These are phyloP conservation scores for Drosophila quadrilineata DNA, from an alignment of 1,140 invertebrate species.

Conservation along the genomic window DNA sequence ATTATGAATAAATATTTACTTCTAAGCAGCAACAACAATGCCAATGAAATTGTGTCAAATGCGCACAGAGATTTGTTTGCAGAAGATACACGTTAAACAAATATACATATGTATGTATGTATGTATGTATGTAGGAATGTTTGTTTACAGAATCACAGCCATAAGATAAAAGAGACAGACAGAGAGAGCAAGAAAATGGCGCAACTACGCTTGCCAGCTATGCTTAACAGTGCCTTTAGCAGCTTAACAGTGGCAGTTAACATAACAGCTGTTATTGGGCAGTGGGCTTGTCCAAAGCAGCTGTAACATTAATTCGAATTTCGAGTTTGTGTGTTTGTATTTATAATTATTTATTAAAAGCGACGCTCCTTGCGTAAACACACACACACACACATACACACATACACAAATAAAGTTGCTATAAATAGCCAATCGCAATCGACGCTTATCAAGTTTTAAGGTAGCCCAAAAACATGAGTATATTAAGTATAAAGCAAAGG, in stretches of 20 bases:
- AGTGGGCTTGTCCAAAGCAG: conserved; percentile 22
- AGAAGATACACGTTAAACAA: conserved; percentile 45
- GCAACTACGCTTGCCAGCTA: conserved; percentile 11
- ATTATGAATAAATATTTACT: conserved; percentile 65
- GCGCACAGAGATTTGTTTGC: conserved; percentile 65
- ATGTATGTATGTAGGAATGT: too few species aligned
- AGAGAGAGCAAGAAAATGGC: conserved; percentile 25
- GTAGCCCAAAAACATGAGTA: too few species aligned
- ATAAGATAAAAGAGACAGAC: conserved; percentile 27
- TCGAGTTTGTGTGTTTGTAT: background rate
- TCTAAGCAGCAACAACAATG: conserved; percentile 25
- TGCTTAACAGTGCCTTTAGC: conserved; percentile 3
- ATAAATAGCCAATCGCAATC: conserved; percentile 20
- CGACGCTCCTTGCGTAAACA: conserved; percentile 11
- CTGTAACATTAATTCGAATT: background rate
- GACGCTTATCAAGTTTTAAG: conserved; percentile 26
- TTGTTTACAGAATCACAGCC: conserved; percentile 25
- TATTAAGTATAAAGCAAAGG: conserved; percentile 14
- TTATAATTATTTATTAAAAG: background rate
- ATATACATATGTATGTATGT: too few species aligned
- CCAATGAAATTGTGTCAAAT: conserved; percentile 69
- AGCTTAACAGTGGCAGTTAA: conserved; percentile 12
- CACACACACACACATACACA: too few species aligned
- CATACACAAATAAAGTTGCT: too few species aligned
- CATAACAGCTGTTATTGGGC: conserved; percentile 20